These are phyloP conservation scores for Clistopyga incitator DNA, from an alignment of 2,888 invertebrate genomes.

Conservation along the genomic window DNA sequence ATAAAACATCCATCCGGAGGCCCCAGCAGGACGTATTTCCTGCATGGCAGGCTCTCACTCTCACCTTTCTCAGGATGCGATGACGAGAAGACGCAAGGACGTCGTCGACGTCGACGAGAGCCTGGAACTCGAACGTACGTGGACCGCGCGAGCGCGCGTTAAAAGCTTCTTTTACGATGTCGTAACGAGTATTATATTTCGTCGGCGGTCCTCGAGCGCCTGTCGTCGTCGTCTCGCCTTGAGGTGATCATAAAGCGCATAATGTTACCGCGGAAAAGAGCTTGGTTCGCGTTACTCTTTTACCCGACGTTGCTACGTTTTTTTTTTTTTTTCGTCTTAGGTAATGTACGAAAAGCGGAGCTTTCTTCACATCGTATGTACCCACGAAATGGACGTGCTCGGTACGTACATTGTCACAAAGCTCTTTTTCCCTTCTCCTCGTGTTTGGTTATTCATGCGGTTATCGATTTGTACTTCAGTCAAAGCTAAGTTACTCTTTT, in stretches of 20 bases:
- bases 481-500: no score
- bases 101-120: constrained; percentile 44
- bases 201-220: constrained; percentile 64
- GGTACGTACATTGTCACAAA: constrained; percentile 44
- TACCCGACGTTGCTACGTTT: constrained; percentile 15
- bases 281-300: constrained; percentile 65
- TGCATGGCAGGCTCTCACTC: constrained; percentile 35
- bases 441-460: no score
- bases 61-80: constrained; percentile 43
- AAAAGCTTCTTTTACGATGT: constrained; percentile 81
- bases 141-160: constrained; percentile 73
- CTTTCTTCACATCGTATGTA: constrained; percentile 63
- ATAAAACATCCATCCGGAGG: constrained; percentile 65
- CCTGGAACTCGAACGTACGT: constrained; percentile 61
- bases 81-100: constrained; percentile 40
- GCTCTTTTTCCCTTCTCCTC: constrained; percentile 22
- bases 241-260: constrained; percentile 77
- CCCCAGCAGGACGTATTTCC: constrained; percentile 55
- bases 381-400: constrained; percentile 58
- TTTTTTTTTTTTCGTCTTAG: constrained; percentile 21
- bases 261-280: constrained; percentile 70
- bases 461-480: no score
- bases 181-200: constrained; percentile 77
- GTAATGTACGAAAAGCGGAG: constrained; percentile 47
- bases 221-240: constrained; percentile 66